phyloP scores from a whole-genome alignment of 2,113 vertebrate genomes.

The Candoia aspera region DNA sequence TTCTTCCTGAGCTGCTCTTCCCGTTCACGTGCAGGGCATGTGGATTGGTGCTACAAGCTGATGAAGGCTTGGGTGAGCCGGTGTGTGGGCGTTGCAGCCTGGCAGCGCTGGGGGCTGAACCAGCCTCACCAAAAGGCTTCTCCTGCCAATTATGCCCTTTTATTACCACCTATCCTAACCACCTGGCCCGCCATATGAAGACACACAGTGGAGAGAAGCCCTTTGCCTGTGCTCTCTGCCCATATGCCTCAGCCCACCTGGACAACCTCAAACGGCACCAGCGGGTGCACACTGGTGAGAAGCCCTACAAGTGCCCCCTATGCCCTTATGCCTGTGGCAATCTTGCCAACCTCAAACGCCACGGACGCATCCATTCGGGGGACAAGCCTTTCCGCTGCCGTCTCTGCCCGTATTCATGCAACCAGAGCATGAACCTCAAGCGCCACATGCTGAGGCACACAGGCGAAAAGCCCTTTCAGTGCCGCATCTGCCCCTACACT shows the following conservation, averaged over 20 bases:
- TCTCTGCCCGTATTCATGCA: conserved; percentile 95
- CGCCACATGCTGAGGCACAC: conserved; percentile 97
- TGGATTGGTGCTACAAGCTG: conserved; percentile 85
- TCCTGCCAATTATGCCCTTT: conserved; percentile 92
- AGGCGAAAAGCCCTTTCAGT: conserved; percentile 93
- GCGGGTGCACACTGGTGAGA: conserved; percentile 88
- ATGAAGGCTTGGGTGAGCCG: conserved; percentile 84
- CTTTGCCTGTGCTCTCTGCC: conserved; percentile 92
- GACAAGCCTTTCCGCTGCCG: conserved; percentile 95
- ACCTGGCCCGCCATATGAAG: conserved; percentile 97
- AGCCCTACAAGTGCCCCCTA: conserved; percentile 91
- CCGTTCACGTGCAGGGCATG: conserved; percentile 91
- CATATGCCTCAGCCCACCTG: conserved; percentile 93
- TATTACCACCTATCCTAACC: conserved; percentile 96
- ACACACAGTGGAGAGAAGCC: conserved; percentile 97
- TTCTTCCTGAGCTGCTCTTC: conserved; percentile 85
- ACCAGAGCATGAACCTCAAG: conserved; percentile 99
- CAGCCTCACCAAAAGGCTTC: conserved; percentile 85
- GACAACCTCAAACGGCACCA: conserved; percentile 98
- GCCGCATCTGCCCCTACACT: conserved; percentile 90
- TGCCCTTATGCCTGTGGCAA: conserved; percentile 97
- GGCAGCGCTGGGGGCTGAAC: conserved; percentile 83
- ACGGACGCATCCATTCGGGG: conserved; percentile 94
- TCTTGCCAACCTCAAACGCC: conserved; percentile 96
- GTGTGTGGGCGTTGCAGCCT: conserved; percentile 88